These are phyloP conservation scores for Lytechinus pictus DNA, from an alignment of 35 echinoderm and acorn worm species.

Conservation along the genomic window DNA sequence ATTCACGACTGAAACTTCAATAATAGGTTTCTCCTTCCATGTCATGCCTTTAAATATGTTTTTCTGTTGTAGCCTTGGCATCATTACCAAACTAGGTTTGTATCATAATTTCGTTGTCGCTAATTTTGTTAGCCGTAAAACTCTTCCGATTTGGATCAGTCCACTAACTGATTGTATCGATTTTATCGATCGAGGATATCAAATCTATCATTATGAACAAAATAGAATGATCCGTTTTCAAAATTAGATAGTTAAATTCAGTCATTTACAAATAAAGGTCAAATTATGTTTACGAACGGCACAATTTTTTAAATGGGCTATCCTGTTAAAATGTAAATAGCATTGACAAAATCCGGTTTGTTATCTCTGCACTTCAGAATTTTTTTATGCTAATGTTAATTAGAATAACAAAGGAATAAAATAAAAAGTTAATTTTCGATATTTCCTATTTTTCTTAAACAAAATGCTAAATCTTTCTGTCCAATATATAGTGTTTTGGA, in stretches of 20 bases:
- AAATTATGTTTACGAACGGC: no score
- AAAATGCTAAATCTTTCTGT: no score
- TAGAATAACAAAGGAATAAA: no score
- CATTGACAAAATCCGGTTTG: no score
- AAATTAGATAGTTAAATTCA: neutral
- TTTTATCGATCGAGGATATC: conserved; percentile 1
- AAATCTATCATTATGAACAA: neutral
- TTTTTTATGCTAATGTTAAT: no score
- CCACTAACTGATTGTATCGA: neutral
- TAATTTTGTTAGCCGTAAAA: neutral
- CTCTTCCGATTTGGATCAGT: neutral
- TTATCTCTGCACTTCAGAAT: no score
- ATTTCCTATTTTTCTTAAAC: no score
- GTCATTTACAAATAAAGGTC: no score
- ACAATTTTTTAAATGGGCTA: no score
- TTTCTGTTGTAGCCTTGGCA: neutral
- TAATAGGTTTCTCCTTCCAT: neutral
- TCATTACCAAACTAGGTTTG: neutral
- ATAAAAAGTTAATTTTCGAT: no score
- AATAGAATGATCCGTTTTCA: neutral
- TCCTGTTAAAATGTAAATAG: no score
- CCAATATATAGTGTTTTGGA: no score
- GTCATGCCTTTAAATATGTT: neutral
- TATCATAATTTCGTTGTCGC: neutral
- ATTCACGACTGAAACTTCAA: neutral